Evolutionary conservation across 2,113 vertebrate species (phyloP).

Genomic region (Lipophrys pholis): DNA sequence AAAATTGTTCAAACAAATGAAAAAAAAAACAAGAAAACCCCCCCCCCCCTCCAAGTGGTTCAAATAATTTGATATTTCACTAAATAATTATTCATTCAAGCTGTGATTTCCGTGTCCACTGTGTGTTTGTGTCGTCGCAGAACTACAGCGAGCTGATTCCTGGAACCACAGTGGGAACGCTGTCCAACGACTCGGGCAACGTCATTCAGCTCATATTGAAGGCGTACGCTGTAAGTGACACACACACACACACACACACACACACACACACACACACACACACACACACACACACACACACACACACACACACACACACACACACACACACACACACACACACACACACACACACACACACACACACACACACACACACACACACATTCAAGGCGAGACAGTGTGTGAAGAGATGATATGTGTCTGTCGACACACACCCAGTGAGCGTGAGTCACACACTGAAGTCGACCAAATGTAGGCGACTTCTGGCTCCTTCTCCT

Average conservation of each 20-base stretch:
- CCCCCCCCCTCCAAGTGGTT: too few species aligned
- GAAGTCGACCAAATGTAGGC: conserved; percentile 31
- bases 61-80: too few species aligned
- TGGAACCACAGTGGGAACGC: conserved; percentile 92
- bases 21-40: too few species aligned
- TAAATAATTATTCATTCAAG: too few species aligned
- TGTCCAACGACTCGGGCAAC: conserved; percentile 92
- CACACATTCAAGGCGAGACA: conserved; percentile 38
- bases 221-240: conserved; percentile 89
- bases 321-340: too few species aligned
- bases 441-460: conserved; percentile 53
- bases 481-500: conserved; percentile 12
- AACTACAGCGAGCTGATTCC: conserved; percentile 98
- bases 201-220: conserved; percentile 95
- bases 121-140: conserved; percentile 69
- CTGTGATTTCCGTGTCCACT: too few species aligned
- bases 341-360: conserved; percentile 14
- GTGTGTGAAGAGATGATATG: conserved; percentile 58
- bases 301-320: conserved; percentile 13
- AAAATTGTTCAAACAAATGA: too few species aligned
- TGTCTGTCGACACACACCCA: conserved; percentile 69
- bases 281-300: conserved; percentile 35
- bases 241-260: conserved; percentile 17
- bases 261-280: conserved; percentile 22
- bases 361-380: conserved; percentile 10